Percentiles rank a stretch among this genome's conserved stretches.
These are phyloP conservation scores for Diplodus puntazzo DNA, from an alignment of 2,797 vertebrate species.

Conservation along the genomic window DNA sequence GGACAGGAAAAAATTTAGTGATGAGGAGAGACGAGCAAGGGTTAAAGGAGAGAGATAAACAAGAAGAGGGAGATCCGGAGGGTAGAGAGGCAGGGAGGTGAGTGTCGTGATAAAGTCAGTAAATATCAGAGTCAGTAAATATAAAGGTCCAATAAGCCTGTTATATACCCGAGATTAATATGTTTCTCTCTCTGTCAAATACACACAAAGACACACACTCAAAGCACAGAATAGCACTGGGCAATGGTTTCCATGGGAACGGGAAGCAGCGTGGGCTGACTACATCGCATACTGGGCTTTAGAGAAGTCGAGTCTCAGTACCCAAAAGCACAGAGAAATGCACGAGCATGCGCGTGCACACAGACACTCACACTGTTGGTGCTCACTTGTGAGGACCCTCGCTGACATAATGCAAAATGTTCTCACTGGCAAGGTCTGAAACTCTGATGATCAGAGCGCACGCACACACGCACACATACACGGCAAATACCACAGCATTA, in stretches of 20 bases:
- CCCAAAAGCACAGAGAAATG: constrained; percentile 60
- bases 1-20: constrained; percentile 31
- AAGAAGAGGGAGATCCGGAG: constrained; percentile 22
- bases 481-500: neutral
- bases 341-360: neutral
- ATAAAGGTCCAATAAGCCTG: constrained; percentile 25
- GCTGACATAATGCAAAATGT: constrained; percentile 7
- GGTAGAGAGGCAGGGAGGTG: constrained; percentile 28
- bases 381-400: constrained; percentile 21
- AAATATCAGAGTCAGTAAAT: constrained; percentile 1
- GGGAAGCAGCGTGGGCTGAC: constrained; percentile 85
- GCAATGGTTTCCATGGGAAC: constrained; percentile 85
- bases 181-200: constrained; percentile 41
- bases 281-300: constrained; percentile 80
- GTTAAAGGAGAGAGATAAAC: constrained; percentile 36
- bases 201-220: constrained; percentile 50
- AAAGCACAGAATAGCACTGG: constrained; percentile 70
- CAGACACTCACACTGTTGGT: constrained; percentile 12
- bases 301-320: constrained; percentile 75
- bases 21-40: constrained; percentile 32
- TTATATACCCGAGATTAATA: constrained; percentile 22
- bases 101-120: constrained; percentile 3
- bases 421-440: neutral
- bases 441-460: constrained; percentile 10
- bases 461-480: constrained; percentile 17